Conservation (phyloP, 2,888 invertebrate genomes). For the Autographa pulchrina region DNA sequence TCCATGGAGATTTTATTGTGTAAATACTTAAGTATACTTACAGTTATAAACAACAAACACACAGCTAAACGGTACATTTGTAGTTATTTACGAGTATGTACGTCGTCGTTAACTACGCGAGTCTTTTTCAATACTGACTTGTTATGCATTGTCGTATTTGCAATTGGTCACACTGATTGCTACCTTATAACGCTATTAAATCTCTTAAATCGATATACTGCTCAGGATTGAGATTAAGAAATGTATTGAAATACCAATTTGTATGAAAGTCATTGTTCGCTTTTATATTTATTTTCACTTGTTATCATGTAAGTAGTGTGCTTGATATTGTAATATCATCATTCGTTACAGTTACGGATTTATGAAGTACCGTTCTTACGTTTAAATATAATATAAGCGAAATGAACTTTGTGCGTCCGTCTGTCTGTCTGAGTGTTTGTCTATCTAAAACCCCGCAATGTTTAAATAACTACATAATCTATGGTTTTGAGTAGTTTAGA, state of each 20-base stretch:
- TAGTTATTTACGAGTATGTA: background rate
- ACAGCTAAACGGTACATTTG: constrained; percentile 31
- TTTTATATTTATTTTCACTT: no score
- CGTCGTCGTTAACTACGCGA: background rate
- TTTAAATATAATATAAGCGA: no score
- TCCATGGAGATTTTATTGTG: no score
- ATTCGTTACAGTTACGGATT: no score
- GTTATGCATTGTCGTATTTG: background rate
- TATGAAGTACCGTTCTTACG: no score
- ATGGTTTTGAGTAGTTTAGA: no score
- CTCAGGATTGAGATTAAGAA: background rate
- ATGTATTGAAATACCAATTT: background rate
- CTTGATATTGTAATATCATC: no score
- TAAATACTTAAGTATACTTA: constrained; percentile 26
- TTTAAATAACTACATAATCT: no score
- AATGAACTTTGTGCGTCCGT: no score
- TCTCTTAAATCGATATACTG: constrained; percentile 20
- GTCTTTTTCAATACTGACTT: constrained; percentile 14
- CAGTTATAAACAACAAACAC: constrained; percentile 34
- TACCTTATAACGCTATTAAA: constrained; percentile 26
- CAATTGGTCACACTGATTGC: constrained; percentile 24
- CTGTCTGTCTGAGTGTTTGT: no score
- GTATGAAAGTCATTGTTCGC: background rate
- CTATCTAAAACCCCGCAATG: no score
- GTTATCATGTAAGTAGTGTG: no score